A percentile compares a stretch with the other conserved stretches of the same genome.
Conservation (phyloP, 2,797 vertebrate genomes). For the Australoheros facetus region DNA sequence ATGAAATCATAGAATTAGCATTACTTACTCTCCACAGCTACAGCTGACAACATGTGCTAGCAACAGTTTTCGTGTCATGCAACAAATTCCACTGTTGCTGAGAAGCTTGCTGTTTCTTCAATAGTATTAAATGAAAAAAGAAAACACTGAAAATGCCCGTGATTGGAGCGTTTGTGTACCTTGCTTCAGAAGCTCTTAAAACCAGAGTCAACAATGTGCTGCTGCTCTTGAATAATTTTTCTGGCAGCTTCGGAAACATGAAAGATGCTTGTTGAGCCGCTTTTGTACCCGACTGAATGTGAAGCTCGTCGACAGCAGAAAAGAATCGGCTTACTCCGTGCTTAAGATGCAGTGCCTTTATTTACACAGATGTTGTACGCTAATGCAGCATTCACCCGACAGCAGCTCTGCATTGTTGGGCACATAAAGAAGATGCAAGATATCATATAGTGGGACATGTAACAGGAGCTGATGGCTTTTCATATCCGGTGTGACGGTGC, state of each 20-base stretch:
- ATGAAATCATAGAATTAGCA: background rate
- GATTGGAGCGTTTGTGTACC: background rate
- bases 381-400: constrained; percentile 19
- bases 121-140: background rate
- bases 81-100: background rate
- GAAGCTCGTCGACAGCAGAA: background rate
- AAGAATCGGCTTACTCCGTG: background rate
- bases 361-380: constrained; percentile 13
- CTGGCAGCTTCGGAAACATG: constrained; percentile 20
- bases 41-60: background rate
- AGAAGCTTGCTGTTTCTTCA: background rate
- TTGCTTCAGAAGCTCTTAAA: background rate
- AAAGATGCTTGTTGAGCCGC: constrained; percentile 14
- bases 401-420: constrained; percentile 13
- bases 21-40: too few relatives aligned
- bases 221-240: constrained; percentile 17
- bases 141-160: background rate
- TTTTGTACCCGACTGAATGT: constrained; percentile 17
- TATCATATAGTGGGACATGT: constrained; percentile 22
- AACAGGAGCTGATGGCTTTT: constrained; percentile 39
- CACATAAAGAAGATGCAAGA: constrained; percentile 40
- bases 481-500: constrained; percentile 43
- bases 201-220: background rate
- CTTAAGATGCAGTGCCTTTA: background rate
- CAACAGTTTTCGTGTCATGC: background rate